Evolutionary conservation across 2,113 vertebrate species (phyloP).

Genomic region (Python bivittatus): DNA sequence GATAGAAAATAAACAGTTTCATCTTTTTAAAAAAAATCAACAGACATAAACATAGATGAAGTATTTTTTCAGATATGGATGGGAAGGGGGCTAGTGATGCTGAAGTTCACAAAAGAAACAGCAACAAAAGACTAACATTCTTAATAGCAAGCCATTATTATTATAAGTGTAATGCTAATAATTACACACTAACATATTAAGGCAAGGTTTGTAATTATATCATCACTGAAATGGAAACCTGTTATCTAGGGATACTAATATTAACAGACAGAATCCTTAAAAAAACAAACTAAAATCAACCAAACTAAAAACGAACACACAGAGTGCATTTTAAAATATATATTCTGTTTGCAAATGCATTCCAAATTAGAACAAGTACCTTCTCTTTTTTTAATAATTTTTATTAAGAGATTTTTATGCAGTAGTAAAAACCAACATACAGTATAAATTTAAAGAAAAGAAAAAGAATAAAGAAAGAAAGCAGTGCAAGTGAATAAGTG

Average conservation of each 20-base stretch:
- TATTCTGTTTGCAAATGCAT: background rate
- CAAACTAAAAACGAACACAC: background rate
- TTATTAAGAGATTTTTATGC: background rate
- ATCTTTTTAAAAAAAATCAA: background rate
- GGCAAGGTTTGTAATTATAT: background rate
- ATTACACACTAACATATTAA: background rate
- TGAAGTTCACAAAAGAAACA: background rate
- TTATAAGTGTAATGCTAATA: background rate
- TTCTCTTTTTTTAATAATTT: background rate
- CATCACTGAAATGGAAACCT: background rate
- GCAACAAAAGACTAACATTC: background rate
- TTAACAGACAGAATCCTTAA: background rate
- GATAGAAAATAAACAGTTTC: background rate
- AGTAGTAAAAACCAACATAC: background rate
- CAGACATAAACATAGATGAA: background rate
- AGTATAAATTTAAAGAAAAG: background rate
- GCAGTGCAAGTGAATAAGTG: background rate
- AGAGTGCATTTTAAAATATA: background rate
- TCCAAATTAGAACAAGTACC: background rate
- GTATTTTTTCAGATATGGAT: background rate
- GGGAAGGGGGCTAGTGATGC: background rate
- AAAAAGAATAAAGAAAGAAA: background rate
- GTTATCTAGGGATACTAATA: background rate
- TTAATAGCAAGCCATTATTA: background rate
- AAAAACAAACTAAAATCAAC: background rate